A percentile compares a stretch with the other conserved stretches of the same genome.
Evolutionary conservation across 2,888 invertebrate species (phyloP).

Genomic region (Drosophila kokeensis): DNA sequence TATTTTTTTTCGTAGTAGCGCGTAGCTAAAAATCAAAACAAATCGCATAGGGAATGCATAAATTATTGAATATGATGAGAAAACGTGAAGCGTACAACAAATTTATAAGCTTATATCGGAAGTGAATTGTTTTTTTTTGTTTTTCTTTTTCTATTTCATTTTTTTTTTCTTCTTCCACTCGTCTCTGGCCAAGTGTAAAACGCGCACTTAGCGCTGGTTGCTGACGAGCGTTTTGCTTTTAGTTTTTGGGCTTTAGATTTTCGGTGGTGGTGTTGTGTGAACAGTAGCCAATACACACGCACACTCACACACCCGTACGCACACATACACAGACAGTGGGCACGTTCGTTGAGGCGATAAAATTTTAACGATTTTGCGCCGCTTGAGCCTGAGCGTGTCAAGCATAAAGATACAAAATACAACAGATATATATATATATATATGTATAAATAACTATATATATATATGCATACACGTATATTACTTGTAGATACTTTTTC

Average conservation of each 20-base stretch:
- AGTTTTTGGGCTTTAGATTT: conserved; percentile 35
- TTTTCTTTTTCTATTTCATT: neutral
- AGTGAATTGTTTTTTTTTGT: conserved; percentile 23
- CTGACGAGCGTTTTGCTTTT: conserved; percentile 42
- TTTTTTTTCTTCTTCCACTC: neutral
- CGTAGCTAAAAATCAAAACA: conserved; percentile 44
- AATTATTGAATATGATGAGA: conserved; percentile 52
- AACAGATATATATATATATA: conserved; percentile 23
- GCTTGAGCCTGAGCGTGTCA: conserved; percentile 76
- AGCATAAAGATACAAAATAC: conserved; percentile 75
- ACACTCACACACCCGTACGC: conserved; percentile 19
- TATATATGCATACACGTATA: conserved; percentile 37
- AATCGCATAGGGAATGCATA: conserved; percentile 55
- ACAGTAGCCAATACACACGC: conserved; percentile 50
- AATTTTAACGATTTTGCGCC: conserved; percentile 81
- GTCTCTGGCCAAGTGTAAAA: conserved; percentile 55
- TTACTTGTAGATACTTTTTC: conserved; percentile 54
- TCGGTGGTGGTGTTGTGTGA: conserved; percentile 48
- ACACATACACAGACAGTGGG: conserved; percentile 18
- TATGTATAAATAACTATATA: conserved; percentile 29
- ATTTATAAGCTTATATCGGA: conserved; percentile 44
- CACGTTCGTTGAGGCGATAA: conserved; percentile 72
- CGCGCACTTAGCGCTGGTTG: conserved; percentile 56
- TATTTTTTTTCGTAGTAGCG: neutral
- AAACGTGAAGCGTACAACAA: conserved; percentile 25